Evolutionary conservation across 2,113 vertebrate species (phyloP).

Genomic region (Oostethus manadensis): DNA sequence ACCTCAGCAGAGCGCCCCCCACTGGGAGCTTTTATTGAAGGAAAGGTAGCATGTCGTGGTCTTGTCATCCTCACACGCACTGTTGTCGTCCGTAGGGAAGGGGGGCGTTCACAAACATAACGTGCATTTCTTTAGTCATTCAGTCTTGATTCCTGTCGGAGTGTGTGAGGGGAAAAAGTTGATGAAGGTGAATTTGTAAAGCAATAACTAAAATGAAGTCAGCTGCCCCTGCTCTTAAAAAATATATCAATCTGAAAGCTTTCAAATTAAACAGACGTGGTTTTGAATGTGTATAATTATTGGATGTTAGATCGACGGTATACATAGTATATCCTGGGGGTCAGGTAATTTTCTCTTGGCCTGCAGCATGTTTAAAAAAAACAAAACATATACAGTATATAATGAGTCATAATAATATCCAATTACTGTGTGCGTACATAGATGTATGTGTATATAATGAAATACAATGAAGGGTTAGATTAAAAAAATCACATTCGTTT

Average conservation of each 20-base stretch:
- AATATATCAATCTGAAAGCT: neutral
- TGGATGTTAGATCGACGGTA: too few relatives aligned
- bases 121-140: constrained; percentile 26
- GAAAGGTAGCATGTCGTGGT: neutral
- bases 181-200: constrained; percentile 24
- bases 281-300: too few relatives aligned
- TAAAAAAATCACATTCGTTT: too few relatives aligned
- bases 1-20: neutral
- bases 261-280: too few relatives aligned
- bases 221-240: neutral
- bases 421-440: too few relatives aligned
- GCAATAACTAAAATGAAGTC: constrained; percentile 47
- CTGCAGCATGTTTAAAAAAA: too few relatives aligned
- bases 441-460: too few relatives aligned
- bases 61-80: constrained; percentile 3
- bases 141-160: constrained; percentile 32
- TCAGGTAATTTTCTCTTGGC: too few relatives aligned
- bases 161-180: neutral
- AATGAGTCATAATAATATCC: too few relatives aligned
- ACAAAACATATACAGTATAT: too few relatives aligned
- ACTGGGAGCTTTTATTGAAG: neutral
- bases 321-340: too few relatives aligned
- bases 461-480: too few relatives aligned
- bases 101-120: constrained; percentile 8
- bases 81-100: constrained; percentile 10